phyloP scores from a whole-genome alignment of 1,140 invertebrate genomes.

The Eulimnadia texana region DNA sequence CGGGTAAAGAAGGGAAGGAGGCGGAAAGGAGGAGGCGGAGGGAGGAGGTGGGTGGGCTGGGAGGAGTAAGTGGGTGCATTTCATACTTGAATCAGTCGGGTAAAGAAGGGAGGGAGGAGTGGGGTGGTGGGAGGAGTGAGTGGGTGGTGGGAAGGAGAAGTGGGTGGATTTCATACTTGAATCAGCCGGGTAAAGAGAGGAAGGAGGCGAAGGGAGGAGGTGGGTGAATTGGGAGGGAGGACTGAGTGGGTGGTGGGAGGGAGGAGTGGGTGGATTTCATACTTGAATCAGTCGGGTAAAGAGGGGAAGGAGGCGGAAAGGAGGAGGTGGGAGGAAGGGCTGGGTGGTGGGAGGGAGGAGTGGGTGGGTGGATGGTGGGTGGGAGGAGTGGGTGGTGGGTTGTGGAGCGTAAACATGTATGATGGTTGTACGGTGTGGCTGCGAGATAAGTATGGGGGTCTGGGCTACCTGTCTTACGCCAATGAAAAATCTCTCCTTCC shows the following conservation, averaged over 20 bases:
- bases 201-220: conserved; percentile 10
- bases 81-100: conserved; percentile 21
- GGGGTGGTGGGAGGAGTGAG: too few relatives aligned
- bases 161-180: too few relatives aligned
- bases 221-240: too few relatives aligned
- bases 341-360: not conserved
- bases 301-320: conserved; percentile 20
- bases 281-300: too few relatives aligned
- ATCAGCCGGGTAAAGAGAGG: conserved; percentile 24
- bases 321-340: conserved; percentile 16
- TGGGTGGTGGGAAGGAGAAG: too few relatives aligned
- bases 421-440: conserved; percentile 24
- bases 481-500: not conserved
- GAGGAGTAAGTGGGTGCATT: too few relatives aligned
- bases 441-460: conserved; percentile 17
- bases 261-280: conserved; percentile 14
- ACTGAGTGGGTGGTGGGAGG: too few relatives aligned
- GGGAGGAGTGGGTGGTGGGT: conserved; percentile 24
- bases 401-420: conserved; percentile 24
- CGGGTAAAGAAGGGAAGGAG: conserved; percentile 23
- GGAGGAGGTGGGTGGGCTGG: too few relatives aligned
- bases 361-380: not conserved
- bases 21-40: too few relatives aligned
- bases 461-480: not conserved
- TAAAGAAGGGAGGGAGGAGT: conserved; percentile 20